Evolutionary conservation across 2,888 invertebrate genomes (phyloP), one percentile per base, ranked within the genome.

Genomic region (Poecilus cupreus): DNA sequence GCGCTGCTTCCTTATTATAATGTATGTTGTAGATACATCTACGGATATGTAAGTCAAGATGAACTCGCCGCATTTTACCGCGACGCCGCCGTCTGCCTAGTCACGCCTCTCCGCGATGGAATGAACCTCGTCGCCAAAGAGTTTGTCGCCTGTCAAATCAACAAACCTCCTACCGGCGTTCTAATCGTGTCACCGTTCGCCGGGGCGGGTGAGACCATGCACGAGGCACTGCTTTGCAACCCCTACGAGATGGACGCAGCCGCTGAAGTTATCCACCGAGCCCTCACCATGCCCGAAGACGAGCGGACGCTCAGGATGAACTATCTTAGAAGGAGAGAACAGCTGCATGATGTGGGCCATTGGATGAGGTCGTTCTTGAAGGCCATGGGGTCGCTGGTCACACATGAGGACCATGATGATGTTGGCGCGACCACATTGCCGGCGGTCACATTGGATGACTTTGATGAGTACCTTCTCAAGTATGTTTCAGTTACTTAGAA

Each of bases 61-160:
- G 96, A 96, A 86, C 88, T 97, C 57, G 96, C 97, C 0, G 95
- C 96, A 0, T 94, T 96, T 87, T 97, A 97, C 88, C 91, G 96
- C 18, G 97, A 97, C 85, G 93, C 97, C 0, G 94, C 96, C 0
- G 96, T 97, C 0, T 96, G 96, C 37, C 89, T 97, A 49, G 96
- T 97, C 0, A 97, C 97, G 0, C 97, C 97, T 0, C 88, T 97
- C 1, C 91, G 97, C 76, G 97, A 97, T 86, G 96, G 96, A 74
- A 97, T 97, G 97, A 97, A 97, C 89, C 91, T 97, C 77, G 97
- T 97, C 0, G 97, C 97, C 5, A 97, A 97, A 88, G 97, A 97
- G 88, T 97, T 96, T 87, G 97, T 97, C 0, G 97, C 97, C 0
- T 97, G 97, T 86, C 96, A 97, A 89, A 96, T 96, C 39, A 96